A percentile compares a stretch with the other conserved stretches of the same genome.
These are phyloP conservation scores for Sarcophaga subvicina DNA, from an alignment of 2,888 invertebrate genomes.

Conservation along the genomic window DNA sequence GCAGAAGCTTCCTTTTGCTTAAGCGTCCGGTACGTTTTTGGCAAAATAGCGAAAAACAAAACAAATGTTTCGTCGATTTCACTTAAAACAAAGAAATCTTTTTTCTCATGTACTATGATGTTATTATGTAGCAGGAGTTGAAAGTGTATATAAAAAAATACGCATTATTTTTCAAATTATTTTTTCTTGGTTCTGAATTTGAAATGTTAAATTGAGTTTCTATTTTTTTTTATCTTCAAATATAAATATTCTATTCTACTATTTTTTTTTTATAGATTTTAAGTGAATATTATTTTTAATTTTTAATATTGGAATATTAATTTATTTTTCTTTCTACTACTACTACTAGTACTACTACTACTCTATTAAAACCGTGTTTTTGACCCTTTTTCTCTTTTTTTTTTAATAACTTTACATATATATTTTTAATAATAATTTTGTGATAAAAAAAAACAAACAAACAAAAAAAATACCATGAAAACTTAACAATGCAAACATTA, in stretches of 20 bases:
- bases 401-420: neutral
- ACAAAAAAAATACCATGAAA: constrained; percentile 24
- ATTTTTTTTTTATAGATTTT: constrained; percentile 43
- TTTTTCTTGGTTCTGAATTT: constrained; percentile 31
- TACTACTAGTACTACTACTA: neutral
- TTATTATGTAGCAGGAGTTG: neutral
- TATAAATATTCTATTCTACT: neutral
- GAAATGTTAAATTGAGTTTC: constrained; percentile 47
- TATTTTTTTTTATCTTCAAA: neutral
- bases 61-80: neutral
- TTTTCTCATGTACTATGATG: constrained; percentile 5
- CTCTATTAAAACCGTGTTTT: neutral
- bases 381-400: constrained; percentile 3
- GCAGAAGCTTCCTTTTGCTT: neutral
- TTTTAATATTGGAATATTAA: neutral
- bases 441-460: constrained; percentile 45
- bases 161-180: constrained; percentile 9
- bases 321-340: neutral
- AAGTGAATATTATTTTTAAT: constrained; percentile 37
- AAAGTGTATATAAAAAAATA: no score
- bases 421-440: constrained; percentile 34
- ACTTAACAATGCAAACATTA: neutral
- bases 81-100: constrained; percentile 11
- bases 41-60: neutral
- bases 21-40: constrained; percentile 31